Base-by-base conservation (phyloP, 2,888 invertebrate species). In the Homarus gammarus region DNA sequence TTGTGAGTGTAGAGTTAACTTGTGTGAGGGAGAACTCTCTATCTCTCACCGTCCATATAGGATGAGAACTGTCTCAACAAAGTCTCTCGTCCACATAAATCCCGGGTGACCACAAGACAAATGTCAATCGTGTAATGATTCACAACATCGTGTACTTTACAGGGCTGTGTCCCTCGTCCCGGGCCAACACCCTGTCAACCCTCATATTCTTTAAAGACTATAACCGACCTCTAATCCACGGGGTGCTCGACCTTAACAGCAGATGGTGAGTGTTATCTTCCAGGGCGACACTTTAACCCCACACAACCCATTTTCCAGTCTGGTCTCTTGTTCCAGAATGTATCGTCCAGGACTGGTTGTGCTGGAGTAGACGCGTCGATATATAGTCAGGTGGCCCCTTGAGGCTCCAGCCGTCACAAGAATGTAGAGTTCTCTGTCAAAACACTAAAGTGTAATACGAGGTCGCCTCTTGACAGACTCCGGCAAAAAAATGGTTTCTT, bases 91-190 rank as follows among this genome's bases (percentile, higher is more conserved):
- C 15, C 18, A 73, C 73, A 38, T n/a, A 36, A 38, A 40, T 73
- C 73, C 73, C 36, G 18, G 22, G 40, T 38, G 40, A 73, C 38
- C 73, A 22, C 38, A 40, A 73, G 73, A 73, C 38, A 73, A 73
- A 73, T 38, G 73, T 38, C 73, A 73, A 73, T 73, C 6, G 38
- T 73, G 70, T 70, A 31, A 70, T 70, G 36, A 36, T 70, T 31
- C 18, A 31, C 3, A 8, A 70, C 31, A 1, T 38, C 18, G 15
- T 31, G 70, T 6, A 27, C 36, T n/a, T 73, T 38, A 22, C 73
- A 12, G 56, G 56, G 22, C 22, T 22, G 3, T 5, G 18, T 22
- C 18, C 6, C 18, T 0, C 22, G 18, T 22, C 22, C 18, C 22
- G 56, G 56, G 18, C 56, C 22, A 2, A 56, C 2, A 56, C 22